phyloP scores from a whole-genome alignment of 2,797 vertebrate species.

The Aythya fuligula region DNA sequence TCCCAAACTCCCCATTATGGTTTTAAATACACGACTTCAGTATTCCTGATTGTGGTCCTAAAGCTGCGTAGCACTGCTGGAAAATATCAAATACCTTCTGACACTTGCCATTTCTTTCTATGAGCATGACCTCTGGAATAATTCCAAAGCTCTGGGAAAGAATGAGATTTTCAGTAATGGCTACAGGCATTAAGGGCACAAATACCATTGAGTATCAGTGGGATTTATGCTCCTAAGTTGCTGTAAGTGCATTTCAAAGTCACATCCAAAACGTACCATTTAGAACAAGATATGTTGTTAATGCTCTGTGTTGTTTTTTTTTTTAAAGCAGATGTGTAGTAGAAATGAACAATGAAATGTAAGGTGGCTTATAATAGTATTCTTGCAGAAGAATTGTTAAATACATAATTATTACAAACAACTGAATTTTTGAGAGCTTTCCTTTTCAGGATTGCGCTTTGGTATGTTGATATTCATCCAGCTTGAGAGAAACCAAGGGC shows the following conservation, averaged over 20 bases:
- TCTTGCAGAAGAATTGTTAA: slow-evolving; percentile 66
- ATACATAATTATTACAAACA: slow-evolving; percentile 39
- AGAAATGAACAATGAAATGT: slow-evolving; percentile 20
- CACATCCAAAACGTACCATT: slow-evolving; percentile 42
- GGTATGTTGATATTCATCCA: not conserved
- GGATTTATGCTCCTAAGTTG: slow-evolving; percentile 45
- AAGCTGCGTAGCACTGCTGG: slow-evolving; percentile 19
- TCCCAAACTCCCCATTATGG: not conserved
- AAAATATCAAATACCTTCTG: slow-evolving; percentile 28
- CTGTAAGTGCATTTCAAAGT: slow-evolving; percentile 53
- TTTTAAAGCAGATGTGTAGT: slow-evolving; percentile 32
- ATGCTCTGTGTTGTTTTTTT: not conserved
- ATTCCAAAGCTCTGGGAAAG: slow-evolving; percentile 54
- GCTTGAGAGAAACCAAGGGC: not conserved
- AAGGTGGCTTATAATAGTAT: slow-evolving; percentile 44
- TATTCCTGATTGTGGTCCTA: slow-evolving; percentile 42
- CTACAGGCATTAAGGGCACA: slow-evolving; percentile 52
- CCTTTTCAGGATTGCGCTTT: not conserved
- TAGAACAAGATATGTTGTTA: slow-evolving; percentile 13
- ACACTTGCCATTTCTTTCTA: slow-evolving; percentile 64
- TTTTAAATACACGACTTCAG: not conserved
- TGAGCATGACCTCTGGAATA: slow-evolving; percentile 30
- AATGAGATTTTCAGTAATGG: slow-evolving; percentile 52
- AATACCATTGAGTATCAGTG: slow-evolving; percentile 16
- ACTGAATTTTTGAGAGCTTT: slow-evolving; percentile 40